Evolutionary conservation across 2,888 invertebrate genomes (phyloP).

Genomic region (Epiblema foenella): DNA sequence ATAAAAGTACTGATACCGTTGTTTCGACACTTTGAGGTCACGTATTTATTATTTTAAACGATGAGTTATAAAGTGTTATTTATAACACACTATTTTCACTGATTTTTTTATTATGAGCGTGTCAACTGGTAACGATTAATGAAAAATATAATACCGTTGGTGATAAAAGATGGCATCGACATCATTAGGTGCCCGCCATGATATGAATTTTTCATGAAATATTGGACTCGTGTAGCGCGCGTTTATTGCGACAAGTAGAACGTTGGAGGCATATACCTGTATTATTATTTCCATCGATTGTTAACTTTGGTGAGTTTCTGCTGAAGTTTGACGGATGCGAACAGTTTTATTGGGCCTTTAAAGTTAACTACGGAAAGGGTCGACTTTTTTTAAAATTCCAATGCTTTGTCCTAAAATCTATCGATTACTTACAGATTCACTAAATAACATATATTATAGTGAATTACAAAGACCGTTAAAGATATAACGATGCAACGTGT

Average conservation of each 20-base stretch:
- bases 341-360: conserved; percentile 67
- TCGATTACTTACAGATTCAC: conserved; percentile 17
- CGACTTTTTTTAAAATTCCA: conserved; percentile 28
- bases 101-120: conserved; percentile 51
- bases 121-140: conserved; percentile 72
- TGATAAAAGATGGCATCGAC: conserved; percentile 79
- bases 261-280: conserved; percentile 58
- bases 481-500: conserved; percentile 60
- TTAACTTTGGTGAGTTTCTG: conserved; percentile 68
- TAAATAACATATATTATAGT: conserved; percentile 38
- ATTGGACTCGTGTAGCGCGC: conserved; percentile 68
- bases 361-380: conserved; percentile 58
- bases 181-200: conserved; percentile 76
- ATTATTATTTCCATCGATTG: conserved; percentile 70
- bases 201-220: conserved; percentile 84
- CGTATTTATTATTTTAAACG: conserved; percentile 20
- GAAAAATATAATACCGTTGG: conserved; percentile 75
- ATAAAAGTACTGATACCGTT: conserved; percentile 55
- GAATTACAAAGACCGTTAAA: conserved; percentile 41
- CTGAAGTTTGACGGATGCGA: conserved; percentile 57
- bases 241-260: conserved; percentile 64
- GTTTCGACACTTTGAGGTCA: conserved; percentile 28
- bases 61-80: conserved; percentile 25
- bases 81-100: conserved; percentile 19
- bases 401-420: conserved; percentile 7